Percentiles rank a stretch among this genome's conserved stretches.
Conservation (phyloP, 2,797 vertebrate species). For the Macroramphosus scolopax region DNA sequence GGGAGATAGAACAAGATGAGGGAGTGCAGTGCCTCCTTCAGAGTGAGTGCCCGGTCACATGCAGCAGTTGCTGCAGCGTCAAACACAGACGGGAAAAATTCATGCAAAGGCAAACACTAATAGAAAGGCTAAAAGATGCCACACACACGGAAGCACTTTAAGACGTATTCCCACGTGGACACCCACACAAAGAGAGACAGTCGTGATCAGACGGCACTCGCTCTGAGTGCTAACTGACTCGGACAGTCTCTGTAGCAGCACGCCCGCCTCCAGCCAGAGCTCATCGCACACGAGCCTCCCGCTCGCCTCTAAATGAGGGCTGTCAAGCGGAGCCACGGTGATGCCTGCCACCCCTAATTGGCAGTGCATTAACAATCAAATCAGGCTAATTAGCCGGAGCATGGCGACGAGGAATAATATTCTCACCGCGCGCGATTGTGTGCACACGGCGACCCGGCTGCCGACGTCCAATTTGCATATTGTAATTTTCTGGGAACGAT, state of each 20-base stretch:
- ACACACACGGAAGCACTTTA: conserved; percentile 16
- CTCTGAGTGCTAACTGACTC: conserved; percentile 40
- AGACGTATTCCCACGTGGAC: conserved; percentile 6
- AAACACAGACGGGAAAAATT: no score
- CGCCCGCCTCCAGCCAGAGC: conserved; percentile 56
- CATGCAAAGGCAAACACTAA: no score
- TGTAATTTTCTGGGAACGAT: conserved; percentile 82
- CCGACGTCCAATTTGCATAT: conserved; percentile 64
- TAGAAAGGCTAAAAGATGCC: conserved; percentile 22
- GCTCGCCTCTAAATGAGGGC: conserved; percentile 70
- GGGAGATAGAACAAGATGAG: no score
- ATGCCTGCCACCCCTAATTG: conserved; percentile 82
- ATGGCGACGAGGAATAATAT: conserved; percentile 81
- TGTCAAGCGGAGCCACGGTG: conserved; percentile 64
- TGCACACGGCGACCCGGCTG: conserved; percentile 24
- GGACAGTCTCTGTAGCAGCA: conserved; percentile 58
- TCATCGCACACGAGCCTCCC: conserved; percentile 49
- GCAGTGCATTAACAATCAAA: conserved; percentile 89
- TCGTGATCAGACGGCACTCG: no score
- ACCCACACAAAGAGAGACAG: no score
- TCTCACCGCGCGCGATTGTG: conserved; percentile 55
- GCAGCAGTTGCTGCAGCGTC: no score
- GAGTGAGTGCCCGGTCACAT: no score
- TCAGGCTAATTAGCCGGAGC: conserved; percentile 85
- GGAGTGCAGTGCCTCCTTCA: no score